phyloP scores from a whole-genome alignment of 2,113 vertebrate species.

The Craseonycteris thonglongyai region DNA sequence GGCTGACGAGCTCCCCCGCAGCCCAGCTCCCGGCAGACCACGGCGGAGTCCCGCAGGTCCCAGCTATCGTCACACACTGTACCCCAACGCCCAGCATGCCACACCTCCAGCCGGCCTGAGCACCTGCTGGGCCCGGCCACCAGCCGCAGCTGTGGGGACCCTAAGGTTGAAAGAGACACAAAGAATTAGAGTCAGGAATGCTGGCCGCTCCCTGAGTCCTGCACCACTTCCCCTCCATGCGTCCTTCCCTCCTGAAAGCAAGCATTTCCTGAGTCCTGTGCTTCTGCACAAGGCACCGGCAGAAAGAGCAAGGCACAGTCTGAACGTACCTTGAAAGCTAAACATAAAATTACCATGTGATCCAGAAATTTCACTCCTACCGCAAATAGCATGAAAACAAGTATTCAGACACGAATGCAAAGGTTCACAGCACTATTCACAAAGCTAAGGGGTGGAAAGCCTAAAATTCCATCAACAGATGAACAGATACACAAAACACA shows the following conservation, averaged over 20 bases:
- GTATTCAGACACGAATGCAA: no score
- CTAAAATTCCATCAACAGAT: fast-evolving
- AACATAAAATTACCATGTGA: background rate
- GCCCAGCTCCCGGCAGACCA: slow-evolving; percentile 75
- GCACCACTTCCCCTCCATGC: background rate
- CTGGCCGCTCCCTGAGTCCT: no score
- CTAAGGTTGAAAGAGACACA: background rate
- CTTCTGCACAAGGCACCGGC: background rate
- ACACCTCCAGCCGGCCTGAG: slow-evolving; percentile 75
- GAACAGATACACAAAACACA: fast-evolving
- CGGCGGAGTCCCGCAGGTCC: slow-evolving; percentile 49
- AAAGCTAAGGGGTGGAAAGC: background rate
- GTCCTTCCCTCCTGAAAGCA: background rate
- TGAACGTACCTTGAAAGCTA: background rate
- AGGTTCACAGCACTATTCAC: background rate
- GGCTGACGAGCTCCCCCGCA: slow-evolving; percentile 47
- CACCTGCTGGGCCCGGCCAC: slow-evolving; percentile 70
- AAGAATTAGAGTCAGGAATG: background rate
- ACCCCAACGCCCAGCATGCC: slow-evolving; percentile 71
- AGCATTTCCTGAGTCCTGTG: background rate
- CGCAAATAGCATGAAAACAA: no score
- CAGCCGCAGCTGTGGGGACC: slow-evolving; percentile 57
- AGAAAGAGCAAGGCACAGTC: background rate
- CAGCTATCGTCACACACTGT: slow-evolving; percentile 75
- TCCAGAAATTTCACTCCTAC: background rate